Percentiles rank a stretch among this genome's conserved stretches.
These are phyloP conservation scores for Mesorhabditis spiculigera DNA, from an alignment of 2,888 invertebrate species.

Conservation along the genomic window DNA sequence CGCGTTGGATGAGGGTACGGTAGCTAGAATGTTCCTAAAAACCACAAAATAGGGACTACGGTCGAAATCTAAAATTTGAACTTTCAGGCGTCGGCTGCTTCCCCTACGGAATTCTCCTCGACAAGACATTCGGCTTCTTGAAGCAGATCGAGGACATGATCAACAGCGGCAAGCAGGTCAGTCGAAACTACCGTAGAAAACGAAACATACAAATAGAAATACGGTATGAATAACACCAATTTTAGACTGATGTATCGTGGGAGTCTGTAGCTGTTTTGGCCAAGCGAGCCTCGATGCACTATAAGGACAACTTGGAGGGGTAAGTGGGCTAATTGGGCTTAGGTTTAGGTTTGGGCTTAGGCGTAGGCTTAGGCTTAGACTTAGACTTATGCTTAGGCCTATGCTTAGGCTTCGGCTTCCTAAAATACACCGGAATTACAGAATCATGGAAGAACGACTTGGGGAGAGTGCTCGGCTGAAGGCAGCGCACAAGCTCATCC, in stretches of 20 bases:
- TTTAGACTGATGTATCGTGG: slow-evolving; percentile 31
- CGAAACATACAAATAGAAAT: background rate
- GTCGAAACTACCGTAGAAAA: background rate
- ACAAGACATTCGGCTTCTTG: slow-evolving; percentile 44
- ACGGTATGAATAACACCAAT: background rate
- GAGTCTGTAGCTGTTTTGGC: slow-evolving; percentile 44
- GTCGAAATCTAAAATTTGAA: background rate
- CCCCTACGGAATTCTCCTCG: slow-evolving; percentile 52
- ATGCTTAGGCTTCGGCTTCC: too few species aligned
- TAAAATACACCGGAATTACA: slow-evolving; percentile 13
- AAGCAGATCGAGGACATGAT: slow-evolving; percentile 36
- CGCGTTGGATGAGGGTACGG: slow-evolving; percentile 51
- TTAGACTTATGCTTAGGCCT: too few species aligned
- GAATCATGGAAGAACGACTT: slow-evolving; percentile 40
- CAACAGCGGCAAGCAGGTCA: slow-evolving; percentile 20
- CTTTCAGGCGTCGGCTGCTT: slow-evolving; percentile 52
- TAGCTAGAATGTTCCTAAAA: background rate
- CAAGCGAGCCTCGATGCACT: slow-evolving; percentile 46
- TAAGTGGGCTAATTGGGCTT: slow-evolving; percentile 17
- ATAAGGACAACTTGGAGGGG: slow-evolving; percentile 38
- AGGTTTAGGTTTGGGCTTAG: too few species aligned
- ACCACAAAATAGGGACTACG: background rate
- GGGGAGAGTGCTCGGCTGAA: slow-evolving; percentile 50
- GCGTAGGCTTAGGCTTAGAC: too few species aligned
- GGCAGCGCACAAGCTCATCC: slow-evolving; percentile 50